A percentile compares a stretch with the other conserved stretches of the same genome.
phyloP scores from a whole-genome alignment of 2,113 vertebrate species.

The Malurus elegans region DNA sequence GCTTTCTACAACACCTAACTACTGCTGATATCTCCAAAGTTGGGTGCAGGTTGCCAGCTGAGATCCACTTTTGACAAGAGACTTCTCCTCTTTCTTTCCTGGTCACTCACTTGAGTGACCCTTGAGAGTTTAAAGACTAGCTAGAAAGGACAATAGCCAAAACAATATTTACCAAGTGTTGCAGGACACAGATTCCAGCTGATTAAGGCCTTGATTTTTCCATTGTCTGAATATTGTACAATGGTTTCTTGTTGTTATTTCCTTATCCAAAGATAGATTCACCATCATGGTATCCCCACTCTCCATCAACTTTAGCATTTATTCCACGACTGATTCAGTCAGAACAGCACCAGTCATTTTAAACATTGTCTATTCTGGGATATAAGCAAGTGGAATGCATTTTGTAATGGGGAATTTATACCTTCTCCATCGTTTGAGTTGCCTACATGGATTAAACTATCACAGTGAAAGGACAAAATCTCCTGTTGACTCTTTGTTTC shows the following conservation, averaged over 20 bases:
- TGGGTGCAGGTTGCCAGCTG: background rate
- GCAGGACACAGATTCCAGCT: background rate
- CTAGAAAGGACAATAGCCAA: background rate
- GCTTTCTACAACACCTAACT: background rate
- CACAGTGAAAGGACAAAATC: background rate
- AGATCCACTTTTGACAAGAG: background rate
- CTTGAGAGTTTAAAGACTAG: background rate
- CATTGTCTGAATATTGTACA: background rate
- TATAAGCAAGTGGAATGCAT: background rate
- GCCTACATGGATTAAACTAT: background rate
- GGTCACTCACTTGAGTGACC: accelerated
- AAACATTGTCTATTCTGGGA: background rate
- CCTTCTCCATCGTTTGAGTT: background rate
- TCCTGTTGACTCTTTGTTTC: background rate
- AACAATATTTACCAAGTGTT: background rate
- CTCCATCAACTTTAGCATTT: background rate
- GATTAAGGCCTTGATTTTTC: background rate
- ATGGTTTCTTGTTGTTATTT: background rate
- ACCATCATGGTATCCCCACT: background rate
- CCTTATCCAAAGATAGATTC: background rate
- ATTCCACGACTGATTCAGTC: background rate
- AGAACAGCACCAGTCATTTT: background rate
- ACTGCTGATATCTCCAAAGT: background rate
- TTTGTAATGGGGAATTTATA: background rate
- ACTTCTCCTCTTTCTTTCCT: background rate